phyloP scores from a whole-genome alignment of 1,140 invertebrate species.

The Cotesia typhae region DNA sequence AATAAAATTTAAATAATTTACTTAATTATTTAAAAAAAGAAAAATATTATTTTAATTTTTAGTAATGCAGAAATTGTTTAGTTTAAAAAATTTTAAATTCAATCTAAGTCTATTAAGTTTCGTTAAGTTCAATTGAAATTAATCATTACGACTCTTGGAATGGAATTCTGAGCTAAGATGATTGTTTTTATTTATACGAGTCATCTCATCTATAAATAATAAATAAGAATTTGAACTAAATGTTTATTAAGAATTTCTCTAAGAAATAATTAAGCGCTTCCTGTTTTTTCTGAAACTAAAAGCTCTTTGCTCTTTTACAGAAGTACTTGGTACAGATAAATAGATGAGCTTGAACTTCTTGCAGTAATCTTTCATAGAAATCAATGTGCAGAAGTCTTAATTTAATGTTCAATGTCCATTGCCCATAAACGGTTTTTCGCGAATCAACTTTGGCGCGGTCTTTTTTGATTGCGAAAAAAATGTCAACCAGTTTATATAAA shows the following conservation, averaged over 20 bases:
- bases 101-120: no score
- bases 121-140: no score
- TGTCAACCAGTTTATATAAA: not conserved
- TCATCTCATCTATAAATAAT: no score
- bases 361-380: not conserved
- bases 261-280: constrained; percentile 10
- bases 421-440: not conserved
- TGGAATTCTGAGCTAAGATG: no score
- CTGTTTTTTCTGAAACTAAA: not conserved
- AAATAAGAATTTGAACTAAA: no score
- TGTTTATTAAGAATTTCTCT: not conserved
- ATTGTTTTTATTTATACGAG: no score
- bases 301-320: not conserved
- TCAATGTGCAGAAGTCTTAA: not conserved
- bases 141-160: no score
- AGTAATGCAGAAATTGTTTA: no score
- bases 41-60: no score
- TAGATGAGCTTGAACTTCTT: not conserved
- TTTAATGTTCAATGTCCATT: not conserved
- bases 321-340: not conserved
- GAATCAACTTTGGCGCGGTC: constrained; percentile 3
- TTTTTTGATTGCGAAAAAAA: not conserved
- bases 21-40: no score
- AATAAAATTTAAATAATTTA: no score
- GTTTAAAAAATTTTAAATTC: no score